phyloP scores from a whole-genome alignment of 2,113 vertebrate species.

The Gallinago media region DNA sequence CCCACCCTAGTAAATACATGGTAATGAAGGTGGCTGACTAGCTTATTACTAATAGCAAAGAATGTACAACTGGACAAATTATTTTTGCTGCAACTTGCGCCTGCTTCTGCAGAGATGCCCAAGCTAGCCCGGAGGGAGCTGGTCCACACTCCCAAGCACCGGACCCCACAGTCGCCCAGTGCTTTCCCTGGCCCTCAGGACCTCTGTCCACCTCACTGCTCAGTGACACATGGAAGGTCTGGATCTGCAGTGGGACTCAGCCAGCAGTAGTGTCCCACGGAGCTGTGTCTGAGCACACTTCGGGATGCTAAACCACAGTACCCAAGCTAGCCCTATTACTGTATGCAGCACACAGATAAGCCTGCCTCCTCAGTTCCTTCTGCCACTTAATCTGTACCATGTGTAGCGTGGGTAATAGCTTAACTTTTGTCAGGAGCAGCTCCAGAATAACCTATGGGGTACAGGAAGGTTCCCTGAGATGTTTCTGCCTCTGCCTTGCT shows the following conservation, averaged over 20 bases:
- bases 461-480: not conserved
- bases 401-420: not conserved
- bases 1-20: not conserved
- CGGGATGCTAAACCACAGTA: not conserved
- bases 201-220: rapidly evolving
- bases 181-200: not conserved
- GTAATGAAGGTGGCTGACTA: not conserved
- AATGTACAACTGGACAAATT: rapidly evolving
- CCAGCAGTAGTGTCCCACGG: not conserved
- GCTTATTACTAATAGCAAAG: not conserved
- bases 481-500: not conserved
- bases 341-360: not conserved
- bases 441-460: not conserved
- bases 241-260: not conserved
- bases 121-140: rapidly evolving
- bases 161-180: rapidly evolving
- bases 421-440: not conserved
- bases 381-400: not conserved
- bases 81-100: not conserved
- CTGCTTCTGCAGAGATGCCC: not conserved
- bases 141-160: too few species aligned
- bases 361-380: not conserved
- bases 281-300: not conserved
- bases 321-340: not conserved
- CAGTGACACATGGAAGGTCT: rapidly evolving